Evolutionary conservation across 2,888 invertebrate species (phyloP).

Genomic region (Molorchus minor): DNA sequence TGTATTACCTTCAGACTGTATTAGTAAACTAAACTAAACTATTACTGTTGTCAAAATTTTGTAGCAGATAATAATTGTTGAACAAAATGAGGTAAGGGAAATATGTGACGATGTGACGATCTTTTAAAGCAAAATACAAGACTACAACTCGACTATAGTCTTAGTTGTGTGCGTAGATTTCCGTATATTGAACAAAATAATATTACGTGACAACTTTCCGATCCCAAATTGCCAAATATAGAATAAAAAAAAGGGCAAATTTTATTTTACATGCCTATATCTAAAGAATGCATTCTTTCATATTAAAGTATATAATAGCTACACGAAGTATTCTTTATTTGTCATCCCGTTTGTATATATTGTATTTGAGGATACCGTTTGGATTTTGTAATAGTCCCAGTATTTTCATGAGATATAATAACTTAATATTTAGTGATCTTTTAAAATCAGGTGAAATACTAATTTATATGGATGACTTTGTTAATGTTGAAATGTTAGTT

Average conservation of each 20-base stretch:
- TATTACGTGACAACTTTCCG: not conserved
- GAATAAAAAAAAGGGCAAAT: not conserved
- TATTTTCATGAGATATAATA: slow-evolving; percentile 1
- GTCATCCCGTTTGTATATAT: not conserved
- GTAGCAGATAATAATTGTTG: no score
- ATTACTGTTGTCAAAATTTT: no score
- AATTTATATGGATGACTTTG: slow-evolving; percentile 1
- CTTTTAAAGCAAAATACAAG: no score
- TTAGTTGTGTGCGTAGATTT: not conserved
- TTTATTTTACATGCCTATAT: not conserved
- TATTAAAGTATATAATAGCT: not conserved
- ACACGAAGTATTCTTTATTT: not conserved
- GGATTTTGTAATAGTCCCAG: not conserved
- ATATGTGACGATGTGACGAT: no score
- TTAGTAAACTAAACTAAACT: no score
- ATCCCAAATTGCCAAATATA: not conserved
- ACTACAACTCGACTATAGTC: no score
- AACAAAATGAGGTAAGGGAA: no score
- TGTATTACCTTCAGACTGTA: no score
- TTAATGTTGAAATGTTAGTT: not conserved
- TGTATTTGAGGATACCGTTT: not conserved
- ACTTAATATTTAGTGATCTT: not conserved
- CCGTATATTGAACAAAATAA: not conserved
- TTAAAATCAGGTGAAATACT: not conserved
- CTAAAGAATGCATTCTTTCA: not conserved